Percentiles rank a stretch among this genome's conserved stretches.
phyloP scores from a whole-genome alignment of 2,113 vertebrate genomes.

The Benitochromis conjunctus region DNA sequence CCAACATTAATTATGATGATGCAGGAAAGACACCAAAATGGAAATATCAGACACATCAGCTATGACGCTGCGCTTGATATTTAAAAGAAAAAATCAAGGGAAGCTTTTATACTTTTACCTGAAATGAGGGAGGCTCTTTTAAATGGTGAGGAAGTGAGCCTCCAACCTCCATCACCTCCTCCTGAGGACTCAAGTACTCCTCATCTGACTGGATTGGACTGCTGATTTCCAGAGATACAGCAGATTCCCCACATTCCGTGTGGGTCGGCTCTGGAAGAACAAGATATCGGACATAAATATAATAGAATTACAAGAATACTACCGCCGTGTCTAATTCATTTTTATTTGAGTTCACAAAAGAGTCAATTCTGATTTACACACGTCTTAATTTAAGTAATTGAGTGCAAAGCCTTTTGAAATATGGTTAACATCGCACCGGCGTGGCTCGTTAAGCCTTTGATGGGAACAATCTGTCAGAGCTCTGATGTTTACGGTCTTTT shows the following conservation, averaged over 20 bases:
- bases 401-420: conserved; percentile 5
- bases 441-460: neutral
- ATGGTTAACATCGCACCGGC: neutral
- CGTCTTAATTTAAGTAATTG: neutral
- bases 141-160: conserved; percentile 69
- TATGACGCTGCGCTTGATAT: neutral
- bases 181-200: conserved; percentile 84
- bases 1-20: neutral
- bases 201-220: conserved; percentile 84
- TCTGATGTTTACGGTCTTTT: conserved; percentile 22
- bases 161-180: conserved; percentile 80
- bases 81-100: neutral
- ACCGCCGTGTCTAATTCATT: neutral
- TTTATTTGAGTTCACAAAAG: neutral
- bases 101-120: conserved; percentile 70
- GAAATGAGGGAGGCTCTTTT: conserved; percentile 83
- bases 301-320: neutral
- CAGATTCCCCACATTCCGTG: conserved; percentile 33
- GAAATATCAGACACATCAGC: neutral
- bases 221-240: conserved; percentile 58
- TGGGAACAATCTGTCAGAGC: conserved; percentile 8
- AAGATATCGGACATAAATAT: neutral
- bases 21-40: neutral
- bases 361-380: neutral
- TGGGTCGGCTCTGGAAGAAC: conserved; percentile 35